Conservation (phyloP, 1,140 invertebrate genomes). For the Drosophila erecta region DNA sequence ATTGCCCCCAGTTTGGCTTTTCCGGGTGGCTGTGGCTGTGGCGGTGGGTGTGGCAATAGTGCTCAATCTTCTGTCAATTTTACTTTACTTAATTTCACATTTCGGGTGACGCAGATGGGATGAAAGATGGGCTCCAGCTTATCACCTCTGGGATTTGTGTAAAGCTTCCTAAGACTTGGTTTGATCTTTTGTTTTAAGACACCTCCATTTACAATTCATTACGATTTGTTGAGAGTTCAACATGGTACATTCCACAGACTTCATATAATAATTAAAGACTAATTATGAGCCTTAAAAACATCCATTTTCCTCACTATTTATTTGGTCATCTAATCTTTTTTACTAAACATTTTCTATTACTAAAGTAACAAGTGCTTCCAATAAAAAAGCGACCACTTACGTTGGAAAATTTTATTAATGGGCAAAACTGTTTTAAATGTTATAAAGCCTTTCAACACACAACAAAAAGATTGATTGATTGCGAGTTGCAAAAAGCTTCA, state of each 20-base stretch:
- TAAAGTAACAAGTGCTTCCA: background rate
- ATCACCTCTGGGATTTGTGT: slow-evolving; percentile 25
- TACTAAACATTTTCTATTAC: too few species aligned
- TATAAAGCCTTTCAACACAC: background rate
- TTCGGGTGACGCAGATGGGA: slow-evolving; percentile 26
- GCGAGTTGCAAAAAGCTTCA: slow-evolving; percentile 5
- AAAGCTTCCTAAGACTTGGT: background rate
- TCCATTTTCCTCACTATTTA: too few species aligned
- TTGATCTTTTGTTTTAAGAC: background rate
- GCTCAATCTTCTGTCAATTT: slow-evolving; percentile 71
- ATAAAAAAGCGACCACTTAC: background rate
- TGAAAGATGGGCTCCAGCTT: slow-evolving; percentile 11
- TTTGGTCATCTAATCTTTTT: too few species aligned
- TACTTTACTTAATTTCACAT: slow-evolving; percentile 72
- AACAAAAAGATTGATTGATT: slow-evolving; percentile 18
- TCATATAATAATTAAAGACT: too few species aligned
- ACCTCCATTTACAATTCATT: too few species aligned
- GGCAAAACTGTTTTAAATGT: background rate
- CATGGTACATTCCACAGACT: too few species aligned
- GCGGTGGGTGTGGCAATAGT: slow-evolving; percentile 9
- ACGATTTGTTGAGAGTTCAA: too few species aligned
- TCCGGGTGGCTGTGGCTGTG: background rate
- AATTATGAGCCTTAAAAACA: too few species aligned
- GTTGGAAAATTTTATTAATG: background rate
- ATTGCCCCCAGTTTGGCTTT: slow-evolving; percentile 21